These are phyloP conservation scores for Oxyscelio sp. DNA, from an alignment of 2,888 invertebrate species.

Conservation along the genomic window DNA sequence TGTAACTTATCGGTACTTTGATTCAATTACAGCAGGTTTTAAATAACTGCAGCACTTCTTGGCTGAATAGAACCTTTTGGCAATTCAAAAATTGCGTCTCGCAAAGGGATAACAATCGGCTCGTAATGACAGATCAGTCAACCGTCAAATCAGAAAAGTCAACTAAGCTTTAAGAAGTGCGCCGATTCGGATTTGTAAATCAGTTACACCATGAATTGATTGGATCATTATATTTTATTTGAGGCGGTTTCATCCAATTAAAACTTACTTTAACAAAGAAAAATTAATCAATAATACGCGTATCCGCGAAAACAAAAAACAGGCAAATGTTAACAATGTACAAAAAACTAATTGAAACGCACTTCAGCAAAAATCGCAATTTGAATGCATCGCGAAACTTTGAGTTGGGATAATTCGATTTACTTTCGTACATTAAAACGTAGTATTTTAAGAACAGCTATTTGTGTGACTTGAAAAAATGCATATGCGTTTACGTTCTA, in stretches of 20 bases:
- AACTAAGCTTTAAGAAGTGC: constrained; percentile 30
- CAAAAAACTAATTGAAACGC: too few species aligned
- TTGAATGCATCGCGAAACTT: too few species aligned
- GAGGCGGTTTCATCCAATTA: constrained; percentile 40
- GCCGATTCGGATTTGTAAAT: constrained; percentile 37
- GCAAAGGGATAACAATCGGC: not conserved
- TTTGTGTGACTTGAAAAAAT: too few species aligned
- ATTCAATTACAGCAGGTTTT: not conserved
- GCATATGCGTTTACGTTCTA: too few species aligned
- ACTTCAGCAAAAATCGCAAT: too few species aligned
- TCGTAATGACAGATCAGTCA: not conserved
- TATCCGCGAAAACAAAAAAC: constrained; percentile 12
- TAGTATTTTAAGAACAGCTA: too few species aligned
- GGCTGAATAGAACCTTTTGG: too few species aligned
- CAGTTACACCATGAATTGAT: constrained; percentile 38
- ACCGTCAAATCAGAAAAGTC: constrained; percentile 20
- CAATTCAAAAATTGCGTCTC: not conserved
- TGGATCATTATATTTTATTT: constrained; percentile 44
- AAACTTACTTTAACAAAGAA: constrained; percentile 37
- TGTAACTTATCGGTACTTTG: not conserved
- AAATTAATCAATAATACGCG: constrained; percentile 46
- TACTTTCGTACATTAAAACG: too few species aligned
- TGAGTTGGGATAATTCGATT: too few species aligned
- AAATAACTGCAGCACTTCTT: too few species aligned
- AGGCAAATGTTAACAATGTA: too few species aligned